These are phyloP conservation scores for Netelia melanura DNA, from an alignment of 2,888 invertebrate genomes.

Conservation along the genomic window DNA sequence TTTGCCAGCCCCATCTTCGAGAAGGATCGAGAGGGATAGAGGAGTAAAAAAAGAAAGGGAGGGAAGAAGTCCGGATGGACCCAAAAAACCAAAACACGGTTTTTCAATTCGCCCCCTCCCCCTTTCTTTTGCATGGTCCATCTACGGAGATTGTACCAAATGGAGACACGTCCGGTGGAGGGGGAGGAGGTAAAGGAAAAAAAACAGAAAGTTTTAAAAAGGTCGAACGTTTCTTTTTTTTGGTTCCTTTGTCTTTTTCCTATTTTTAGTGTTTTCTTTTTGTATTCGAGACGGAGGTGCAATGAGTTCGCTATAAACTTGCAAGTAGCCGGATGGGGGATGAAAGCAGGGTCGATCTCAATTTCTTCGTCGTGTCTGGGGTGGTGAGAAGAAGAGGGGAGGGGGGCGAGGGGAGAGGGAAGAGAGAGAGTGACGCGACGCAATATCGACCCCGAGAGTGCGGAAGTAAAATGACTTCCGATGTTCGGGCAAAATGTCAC, in stretches of 20 bases:
- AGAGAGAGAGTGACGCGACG: not conserved
- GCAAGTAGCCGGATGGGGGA: not conserved
- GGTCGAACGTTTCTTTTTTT: constrained; percentile 57
- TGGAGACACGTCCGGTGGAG: not conserved
- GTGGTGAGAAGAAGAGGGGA: constrained; percentile 17
- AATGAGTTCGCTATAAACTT: constrained; percentile 35
- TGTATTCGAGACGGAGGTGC: too few relatives aligned
- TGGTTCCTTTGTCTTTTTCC: constrained; percentile 21
- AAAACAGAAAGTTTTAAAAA: constrained; percentile 22
- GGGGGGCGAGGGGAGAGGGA: constrained; percentile 46
- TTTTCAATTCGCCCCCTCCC: constrained; percentile 73
- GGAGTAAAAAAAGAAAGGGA: not conserved
- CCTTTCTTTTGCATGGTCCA: not conserved
- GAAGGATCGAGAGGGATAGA: not conserved
- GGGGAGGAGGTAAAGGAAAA: not conserved
- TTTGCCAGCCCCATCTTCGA: not conserved
- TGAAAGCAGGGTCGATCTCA: constrained; percentile 26
- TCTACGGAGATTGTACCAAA: constrained; percentile 8
- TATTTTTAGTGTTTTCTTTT: not conserved
- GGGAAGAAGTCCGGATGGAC: not conserved
- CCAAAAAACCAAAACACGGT: constrained; percentile 72
- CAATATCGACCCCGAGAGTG: constrained; percentile 16
- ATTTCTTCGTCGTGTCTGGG: not conserved
- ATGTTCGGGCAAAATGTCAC: constrained; percentile 28
- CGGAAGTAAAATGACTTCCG: constrained; percentile 1